These are phyloP conservation scores for Scaptodrosophila lebanonensis DNA, from an alignment of 1,140 invertebrate genomes.

Conservation along the genomic window DNA sequence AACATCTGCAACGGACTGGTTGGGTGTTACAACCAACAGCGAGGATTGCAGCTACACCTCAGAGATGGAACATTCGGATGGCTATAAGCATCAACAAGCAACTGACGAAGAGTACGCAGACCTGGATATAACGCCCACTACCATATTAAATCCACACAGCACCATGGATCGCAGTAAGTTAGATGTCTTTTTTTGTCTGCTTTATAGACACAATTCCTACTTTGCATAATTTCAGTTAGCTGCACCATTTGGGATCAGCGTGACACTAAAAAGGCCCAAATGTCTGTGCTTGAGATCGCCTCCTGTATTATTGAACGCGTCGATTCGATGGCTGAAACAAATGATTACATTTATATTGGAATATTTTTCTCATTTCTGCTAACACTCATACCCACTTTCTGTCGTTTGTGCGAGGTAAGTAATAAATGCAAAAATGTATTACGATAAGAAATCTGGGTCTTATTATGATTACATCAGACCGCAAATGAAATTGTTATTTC, in stretches of 20 bases:
- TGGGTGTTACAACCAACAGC: conserved; percentile 90
- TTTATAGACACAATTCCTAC: background rate
- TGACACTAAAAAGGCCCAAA: conserved; percentile 93
- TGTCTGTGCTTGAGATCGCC: conserved; percentile 95
- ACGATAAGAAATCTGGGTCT: background rate
- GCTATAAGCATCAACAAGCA: conserved; percentile 70
- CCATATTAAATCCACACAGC: conserved; percentile 84
- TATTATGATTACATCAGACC: too few species aligned
- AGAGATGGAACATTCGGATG: conserved; percentile 82
- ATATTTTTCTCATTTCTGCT: conserved; percentile 79
- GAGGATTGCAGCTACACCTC: conserved; percentile 90
- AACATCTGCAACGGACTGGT: conserved; percentile 88
- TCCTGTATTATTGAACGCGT: conserved; percentile 94
- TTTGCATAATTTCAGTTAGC: conserved; percentile 81
- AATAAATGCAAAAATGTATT: too few species aligned
- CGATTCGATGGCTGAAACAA: conserved; percentile 88
- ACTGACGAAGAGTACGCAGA: conserved; percentile 80
- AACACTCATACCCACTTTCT: conserved; percentile 80
- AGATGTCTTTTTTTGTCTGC: background rate
- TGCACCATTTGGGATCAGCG: conserved; percentile 95
- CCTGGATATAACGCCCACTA: conserved; percentile 85
- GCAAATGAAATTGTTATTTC: too few species aligned
- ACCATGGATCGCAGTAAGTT: conserved; percentile 85
- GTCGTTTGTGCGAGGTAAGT: conserved; percentile 78
- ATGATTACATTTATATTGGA: conserved; percentile 89